Base-by-base conservation (phyloP, 2,797 vertebrate genomes). In the Gymnoscopelus braueri region DNA sequence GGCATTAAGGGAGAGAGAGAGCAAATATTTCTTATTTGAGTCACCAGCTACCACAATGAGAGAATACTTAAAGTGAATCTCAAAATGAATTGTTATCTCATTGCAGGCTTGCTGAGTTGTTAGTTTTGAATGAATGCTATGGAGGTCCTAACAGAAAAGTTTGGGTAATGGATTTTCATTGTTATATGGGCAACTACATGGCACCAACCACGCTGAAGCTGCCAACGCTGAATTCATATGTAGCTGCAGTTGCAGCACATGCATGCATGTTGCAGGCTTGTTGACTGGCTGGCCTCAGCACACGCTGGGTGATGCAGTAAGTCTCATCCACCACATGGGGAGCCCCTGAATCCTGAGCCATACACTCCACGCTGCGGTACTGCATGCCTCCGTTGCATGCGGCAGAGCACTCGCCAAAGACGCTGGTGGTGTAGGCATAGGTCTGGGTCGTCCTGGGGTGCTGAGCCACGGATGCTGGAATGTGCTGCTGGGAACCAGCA, bases 351-450 rank as follows among this genome's bases (percentile, higher is more conserved):
- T 95, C 89, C 0, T 92, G 93, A 0, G 65, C 73, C 77, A 91
- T 15, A 0, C 97, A 99, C 72, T 94, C 93, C 65, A 98, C 93
- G 0, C 85, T 92, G 62, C 97, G 96, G 8, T 90, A 93, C 90
- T 97, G 96, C 59, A 87, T 91, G 72, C 97, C 97, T 1, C 93
- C 89, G 0, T 93, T 93, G 5, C 97, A 98, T 9, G 92, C 83
- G 59, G 85, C 94, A 0, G 97, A 96, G 87, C 97, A 98, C 74
- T 90, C 44, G 0, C 91, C 84, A 81, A 95, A 98, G 0, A 92
- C 91, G 0, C 94, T 93, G 0, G 81, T 80, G 75, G 92, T 92
- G 93, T 97, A 98, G 81, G 67, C 5, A 65, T 87, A 91, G 4
- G 64, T 77, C 35, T 69, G 65, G 0, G 35, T 82, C 32, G 81